phyloP scores from a whole-genome alignment of 1,140 invertebrate genomes.

The Doryteuthis pealeii region DNA sequence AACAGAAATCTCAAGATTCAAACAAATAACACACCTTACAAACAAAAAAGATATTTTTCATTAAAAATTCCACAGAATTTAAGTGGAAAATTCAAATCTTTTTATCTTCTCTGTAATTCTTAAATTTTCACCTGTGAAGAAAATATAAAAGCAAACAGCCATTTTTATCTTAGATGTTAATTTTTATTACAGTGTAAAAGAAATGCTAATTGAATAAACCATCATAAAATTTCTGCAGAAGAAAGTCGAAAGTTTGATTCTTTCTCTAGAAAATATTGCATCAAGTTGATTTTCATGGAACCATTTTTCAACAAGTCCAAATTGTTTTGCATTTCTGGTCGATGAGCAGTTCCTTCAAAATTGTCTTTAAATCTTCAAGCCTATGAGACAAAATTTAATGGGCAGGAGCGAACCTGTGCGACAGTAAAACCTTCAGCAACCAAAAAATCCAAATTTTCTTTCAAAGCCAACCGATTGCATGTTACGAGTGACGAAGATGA shows the following conservation, averaged over 20 bases:
- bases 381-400: background rate
- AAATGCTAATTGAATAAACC: too few species aligned
- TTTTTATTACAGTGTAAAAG: too few species aligned
- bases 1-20: too few species aligned
- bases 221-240: too few species aligned
- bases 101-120: too few species aligned
- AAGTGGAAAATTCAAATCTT: too few species aligned
- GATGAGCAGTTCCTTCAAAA: background rate
- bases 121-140: too few species aligned
- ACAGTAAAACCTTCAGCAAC: background rate
- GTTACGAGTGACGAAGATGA: background rate
- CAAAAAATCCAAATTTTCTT: background rate
- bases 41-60: too few species aligned
- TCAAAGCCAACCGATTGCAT: background rate
- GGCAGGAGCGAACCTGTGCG: background rate
- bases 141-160: too few species aligned
- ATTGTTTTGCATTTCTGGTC: background rate
- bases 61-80: too few species aligned
- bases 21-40: too few species aligned
- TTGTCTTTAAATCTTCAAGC: background rate
- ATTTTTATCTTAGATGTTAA: too few species aligned
- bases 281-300: background rate
- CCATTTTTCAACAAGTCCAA: background rate
- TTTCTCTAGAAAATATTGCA: conserved; percentile 4
- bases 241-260: background rate